phyloP scores from a whole-genome alignment of 2,888 invertebrate genomes.

The Teinopalpus imperialis region DNA sequence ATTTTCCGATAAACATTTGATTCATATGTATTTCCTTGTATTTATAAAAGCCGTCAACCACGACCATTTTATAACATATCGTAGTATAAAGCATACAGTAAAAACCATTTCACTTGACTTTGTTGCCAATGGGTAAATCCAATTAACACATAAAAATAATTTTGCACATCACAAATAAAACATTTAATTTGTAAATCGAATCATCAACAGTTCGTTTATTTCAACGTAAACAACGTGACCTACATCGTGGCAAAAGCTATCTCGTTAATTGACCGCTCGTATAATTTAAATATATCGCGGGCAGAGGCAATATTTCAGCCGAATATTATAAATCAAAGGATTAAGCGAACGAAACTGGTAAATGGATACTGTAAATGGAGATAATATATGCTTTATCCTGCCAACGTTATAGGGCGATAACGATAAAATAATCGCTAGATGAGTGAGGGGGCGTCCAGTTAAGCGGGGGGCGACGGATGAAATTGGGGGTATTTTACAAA shows the following conservation, averaged over 20 bases:
- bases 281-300: slow-evolving; percentile 79
- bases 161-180: slow-evolving; percentile 12
- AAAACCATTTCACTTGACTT: not conserved
- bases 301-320: slow-evolving; percentile 69
- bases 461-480: slow-evolving; percentile 52
- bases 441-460: slow-evolving; percentile 43
- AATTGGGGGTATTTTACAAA: slow-evolving; percentile 63
- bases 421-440: slow-evolving; percentile 70
- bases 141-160: slow-evolving; percentile 11
- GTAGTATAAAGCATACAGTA: too few relatives aligned
- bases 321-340: slow-evolving; percentile 79
- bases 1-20: too few relatives aligned
- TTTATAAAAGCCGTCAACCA: too few relatives aligned
- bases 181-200: slow-evolving; percentile 23
- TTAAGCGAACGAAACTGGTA: slow-evolving; percentile 63
- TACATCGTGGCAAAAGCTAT: slow-evolving; percentile 62
- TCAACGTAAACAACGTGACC: slow-evolving; percentile 29
- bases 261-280: slow-evolving; percentile 77
- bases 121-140: not conserved
- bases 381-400: slow-evolving; percentile 76
- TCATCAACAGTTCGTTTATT: slow-evolving; percentile 26
- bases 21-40: too few relatives aligned
- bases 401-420: slow-evolving; percentile 79
- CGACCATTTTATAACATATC: too few relatives aligned
- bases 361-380: slow-evolving; percentile 75